phyloP scores from a whole-genome alignment of 2,113 vertebrate genomes.

The Clarias gariepinus region DNA sequence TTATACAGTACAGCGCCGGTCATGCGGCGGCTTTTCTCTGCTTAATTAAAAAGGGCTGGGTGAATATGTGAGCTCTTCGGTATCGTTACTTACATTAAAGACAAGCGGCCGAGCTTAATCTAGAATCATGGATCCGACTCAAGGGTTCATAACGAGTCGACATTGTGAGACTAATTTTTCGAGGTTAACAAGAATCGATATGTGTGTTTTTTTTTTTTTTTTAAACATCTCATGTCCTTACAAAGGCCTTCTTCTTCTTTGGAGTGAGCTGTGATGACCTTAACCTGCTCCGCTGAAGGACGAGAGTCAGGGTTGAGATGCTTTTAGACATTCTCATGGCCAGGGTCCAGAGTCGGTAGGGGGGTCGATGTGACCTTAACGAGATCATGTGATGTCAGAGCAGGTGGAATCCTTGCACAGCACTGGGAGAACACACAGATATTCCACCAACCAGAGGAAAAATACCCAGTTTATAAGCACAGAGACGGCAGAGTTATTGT shows the following conservation, averaged over 20 bases:
- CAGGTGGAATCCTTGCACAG: not conserved
- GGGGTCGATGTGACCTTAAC: constrained; percentile 3
- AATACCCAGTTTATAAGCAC: not conserved
- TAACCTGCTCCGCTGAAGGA: not conserved
- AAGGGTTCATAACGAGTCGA: not conserved
- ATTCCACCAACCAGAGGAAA: not conserved
- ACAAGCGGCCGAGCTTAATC: too few species aligned
- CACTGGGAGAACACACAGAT: not conserved
- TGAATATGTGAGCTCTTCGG: not conserved
- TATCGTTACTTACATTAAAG: not conserved
- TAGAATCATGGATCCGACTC: not conserved
- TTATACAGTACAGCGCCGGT: not conserved
- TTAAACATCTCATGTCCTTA: too few species aligned
- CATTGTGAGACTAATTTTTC: not conserved
- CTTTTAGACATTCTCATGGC: constrained; percentile 2
- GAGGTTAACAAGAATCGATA: not conserved
- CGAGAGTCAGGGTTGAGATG: not conserved
- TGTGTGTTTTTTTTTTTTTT: too few species aligned
- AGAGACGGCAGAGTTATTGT: not conserved
- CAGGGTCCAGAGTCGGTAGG: not conserved
- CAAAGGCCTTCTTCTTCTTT: not conserved
- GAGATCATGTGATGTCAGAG: not conserved
- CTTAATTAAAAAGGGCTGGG: not conserved
- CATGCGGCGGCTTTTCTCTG: too few species aligned
- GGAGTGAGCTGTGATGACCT: not conserved